These are phyloP conservation scores for Chloebia gouldiae DNA, from an alignment of 2,113 vertebrate genomes.

Conservation along the genomic window DNA sequence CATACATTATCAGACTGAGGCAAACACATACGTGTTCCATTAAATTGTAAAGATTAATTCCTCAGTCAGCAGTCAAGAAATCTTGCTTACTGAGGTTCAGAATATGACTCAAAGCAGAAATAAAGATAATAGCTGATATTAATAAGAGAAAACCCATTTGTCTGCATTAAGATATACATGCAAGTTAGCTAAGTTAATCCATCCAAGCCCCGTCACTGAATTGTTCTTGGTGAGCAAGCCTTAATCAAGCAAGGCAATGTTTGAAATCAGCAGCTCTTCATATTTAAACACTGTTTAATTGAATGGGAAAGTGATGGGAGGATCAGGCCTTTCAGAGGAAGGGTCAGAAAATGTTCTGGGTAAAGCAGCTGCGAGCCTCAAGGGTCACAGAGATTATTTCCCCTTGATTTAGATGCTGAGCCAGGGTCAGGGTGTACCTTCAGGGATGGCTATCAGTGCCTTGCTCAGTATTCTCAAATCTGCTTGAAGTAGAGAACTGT, in stretches of 20 bases:
- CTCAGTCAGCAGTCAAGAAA: background rate
- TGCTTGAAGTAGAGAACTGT: background rate
- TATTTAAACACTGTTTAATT: background rate
- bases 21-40: background rate
- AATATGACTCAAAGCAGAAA: constrained; percentile 45
- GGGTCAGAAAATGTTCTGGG: background rate
- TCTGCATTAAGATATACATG: background rate
- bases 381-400: background rate
- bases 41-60: constrained; percentile 6
- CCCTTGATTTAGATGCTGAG: background rate
- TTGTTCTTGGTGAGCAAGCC: background rate
- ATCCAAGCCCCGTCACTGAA: background rate
- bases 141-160: background rate
- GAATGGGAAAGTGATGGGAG: background rate
- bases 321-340: background rate
- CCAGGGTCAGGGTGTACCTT: background rate
- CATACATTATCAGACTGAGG: background rate
- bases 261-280: background rate
- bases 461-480: background rate
- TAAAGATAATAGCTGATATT: constrained; percentile 24
- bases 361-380: background rate
- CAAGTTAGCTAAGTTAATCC: background rate
- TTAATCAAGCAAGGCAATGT: background rate
- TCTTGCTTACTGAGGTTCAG: constrained; percentile 30
- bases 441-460: background rate